phyloP scores from a whole-genome alignment of 2,888 invertebrate genomes.

The Leptogaster cylindrica region DNA sequence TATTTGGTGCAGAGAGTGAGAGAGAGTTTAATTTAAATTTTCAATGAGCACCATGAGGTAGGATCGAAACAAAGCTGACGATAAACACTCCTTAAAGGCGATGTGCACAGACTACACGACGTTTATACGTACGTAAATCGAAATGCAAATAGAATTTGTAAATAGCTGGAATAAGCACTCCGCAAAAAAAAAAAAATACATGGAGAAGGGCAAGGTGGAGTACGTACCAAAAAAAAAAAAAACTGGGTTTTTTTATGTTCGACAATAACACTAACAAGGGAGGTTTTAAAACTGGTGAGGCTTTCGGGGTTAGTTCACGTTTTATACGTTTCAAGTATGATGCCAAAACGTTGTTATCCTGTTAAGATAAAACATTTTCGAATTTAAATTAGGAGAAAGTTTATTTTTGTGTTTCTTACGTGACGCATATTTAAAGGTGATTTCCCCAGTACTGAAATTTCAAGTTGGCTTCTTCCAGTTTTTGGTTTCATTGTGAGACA shows the following conservation, averaged over 20 bases:
- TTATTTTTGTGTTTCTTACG: conserved; percentile 12
- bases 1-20: no score
- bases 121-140: conserved; percentile 41
- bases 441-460: neutral
- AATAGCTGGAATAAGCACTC: conserved; percentile 44
- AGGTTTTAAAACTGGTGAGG: neutral
- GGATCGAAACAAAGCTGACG: conserved; percentile 20
- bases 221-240: no score
- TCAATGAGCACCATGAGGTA: conserved; percentile 36
- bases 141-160: conserved; percentile 47
- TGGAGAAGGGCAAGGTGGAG: no score
- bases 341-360: conserved; percentile 13
- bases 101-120: conserved; percentile 16
- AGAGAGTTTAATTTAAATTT: conserved; percentile 42
- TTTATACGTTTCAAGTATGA: neutral
- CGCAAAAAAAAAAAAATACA: no score
- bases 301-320: neutral
- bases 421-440: neutral
- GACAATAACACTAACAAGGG: conserved; percentile 23
- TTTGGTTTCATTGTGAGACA: no score
- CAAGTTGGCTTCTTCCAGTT: no score
- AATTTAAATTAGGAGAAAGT: conserved; percentile 22
- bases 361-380: conserved; percentile 19
- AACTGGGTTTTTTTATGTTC: conserved; percentile 15
- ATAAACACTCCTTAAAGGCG: conserved; percentile 42